Evolutionary conservation across 2,113 vertebrate genomes (phyloP), one percentile per base, ranked within the genome.

Genomic region (Mus pahari): DNA sequence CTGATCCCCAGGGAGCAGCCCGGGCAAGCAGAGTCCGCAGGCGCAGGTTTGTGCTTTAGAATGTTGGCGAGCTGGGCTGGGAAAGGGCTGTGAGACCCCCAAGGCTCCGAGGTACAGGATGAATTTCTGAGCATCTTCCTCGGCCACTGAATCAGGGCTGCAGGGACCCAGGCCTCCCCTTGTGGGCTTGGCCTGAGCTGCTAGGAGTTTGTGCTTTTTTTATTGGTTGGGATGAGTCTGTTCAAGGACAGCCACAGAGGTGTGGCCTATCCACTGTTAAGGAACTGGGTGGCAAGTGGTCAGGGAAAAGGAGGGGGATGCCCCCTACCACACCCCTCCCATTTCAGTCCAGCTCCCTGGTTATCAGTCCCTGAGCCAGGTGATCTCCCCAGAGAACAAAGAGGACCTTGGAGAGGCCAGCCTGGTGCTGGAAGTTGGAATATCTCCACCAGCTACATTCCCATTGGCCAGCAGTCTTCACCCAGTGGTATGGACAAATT

Each of bases 31-130:
- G 73, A 62, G 28, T 75, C 90, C 74, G 66, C 0, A 0, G 71
- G 45, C 74, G 66, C 0, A 0, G 71, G 45, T 83, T 98, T 98
- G 97, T 98, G 97, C 97, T 97, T 97, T 92, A 97, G 86, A 95
- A 88, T 33, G 39, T 94, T 62, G 81, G 90, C 77, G 94, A 82
- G 89, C 36, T 36, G 39, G 87, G 84, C 88, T 74, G 55, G 92
- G 73, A 48, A 10, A 22, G 48, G 73, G 19, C 89, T 74, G 53
- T 17, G 7, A 64, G 83, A 22, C 28, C 71, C 71, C 26, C 26
- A 24, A 17, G 50, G 86, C 68, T 89, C 66, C 1, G 86, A 95
- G 91, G 89, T 86, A 89, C 64, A 78, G 60, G 71, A 64, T n/a
- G 5, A 70, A 79, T 33, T 53, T 22, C 55, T 0, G 10, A 11